phyloP scores from a whole-genome alignment of 2,888 invertebrate genomes.

The Phaonia tiefii region DNA sequence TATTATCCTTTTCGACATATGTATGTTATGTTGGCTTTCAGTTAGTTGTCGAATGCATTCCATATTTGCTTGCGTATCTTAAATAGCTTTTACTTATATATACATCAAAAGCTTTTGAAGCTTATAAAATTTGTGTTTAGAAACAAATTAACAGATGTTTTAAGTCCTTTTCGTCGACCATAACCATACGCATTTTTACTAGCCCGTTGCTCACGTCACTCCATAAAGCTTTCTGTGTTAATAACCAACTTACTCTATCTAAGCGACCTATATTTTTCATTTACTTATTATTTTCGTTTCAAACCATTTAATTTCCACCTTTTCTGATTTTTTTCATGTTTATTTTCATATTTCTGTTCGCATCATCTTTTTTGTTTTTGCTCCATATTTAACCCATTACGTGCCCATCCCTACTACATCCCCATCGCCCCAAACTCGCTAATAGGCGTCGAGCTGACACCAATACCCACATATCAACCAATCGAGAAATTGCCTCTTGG shows the following conservation, averaged over 20 bases:
- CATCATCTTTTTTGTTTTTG: constrained; percentile 63
- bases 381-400: constrained; percentile 34
- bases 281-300: constrained; percentile 30
- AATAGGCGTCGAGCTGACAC: constrained; percentile 74
- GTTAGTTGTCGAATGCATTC: constrained; percentile 2
- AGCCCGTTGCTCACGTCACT: neutral
- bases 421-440: neutral
- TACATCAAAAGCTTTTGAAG: neutral
- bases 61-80: too few relatives aligned
- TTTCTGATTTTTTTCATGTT: constrained; percentile 59
- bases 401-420: neutral
- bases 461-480: constrained; percentile 73
- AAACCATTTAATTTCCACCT: constrained; percentile 36
- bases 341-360: constrained; percentile 59
- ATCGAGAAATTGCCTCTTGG: constrained; percentile 77
- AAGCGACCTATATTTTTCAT: too few relatives aligned
- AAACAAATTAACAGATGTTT: too few relatives aligned
- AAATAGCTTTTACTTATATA: too few relatives aligned
- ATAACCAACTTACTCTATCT: too few relatives aligned
- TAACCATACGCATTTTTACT: neutral
- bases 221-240: constrained; percentile 38
- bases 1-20: neutral
- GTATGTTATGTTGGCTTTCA: neutral
- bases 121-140: too few relatives aligned
- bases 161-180: neutral